Evolutionary conservation across 2,797 vertebrate species (phyloP).

Genomic region (Gymnoscopelus braueri): DNA sequence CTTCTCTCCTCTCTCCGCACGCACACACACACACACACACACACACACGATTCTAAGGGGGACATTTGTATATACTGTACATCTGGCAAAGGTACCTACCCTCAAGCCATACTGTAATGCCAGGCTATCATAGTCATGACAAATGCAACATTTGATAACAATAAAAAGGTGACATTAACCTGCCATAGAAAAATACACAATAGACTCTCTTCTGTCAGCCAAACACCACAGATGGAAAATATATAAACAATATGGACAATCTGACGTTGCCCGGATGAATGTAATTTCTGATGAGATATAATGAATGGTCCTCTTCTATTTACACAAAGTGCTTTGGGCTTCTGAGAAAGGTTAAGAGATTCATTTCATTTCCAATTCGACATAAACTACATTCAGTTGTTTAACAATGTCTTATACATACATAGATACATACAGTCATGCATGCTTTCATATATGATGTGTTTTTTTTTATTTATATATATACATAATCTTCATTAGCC

Average conservation of each 20-base stretch:
- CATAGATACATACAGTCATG: neutral
- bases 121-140: conserved; percentile 32
- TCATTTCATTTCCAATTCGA: conserved; percentile 13
- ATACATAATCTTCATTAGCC: no score
- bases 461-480: no score
- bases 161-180: conserved; percentile 54
- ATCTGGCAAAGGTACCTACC: conserved; percentile 14
- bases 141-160: conserved; percentile 47
- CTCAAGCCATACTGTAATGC: conserved; percentile 33
- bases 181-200: conserved; percentile 36
- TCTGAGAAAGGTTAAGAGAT: neutral
- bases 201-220: conserved; percentile 9
- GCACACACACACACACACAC: conserved; percentile 11
- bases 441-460: neutral
- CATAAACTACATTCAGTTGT: neutral
- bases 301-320: conserved; percentile 1
- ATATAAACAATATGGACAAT: neutral
- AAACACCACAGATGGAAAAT: neutral
- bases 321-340: conserved; percentile 36
- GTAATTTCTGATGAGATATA: conserved; percentile 10
- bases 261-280: conserved; percentile 2
- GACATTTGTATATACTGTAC: conserved; percentile 27
- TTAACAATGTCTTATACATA: no score
- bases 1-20: conserved; percentile 19
- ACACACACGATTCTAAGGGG: conserved; percentile 38